Evolutionary conservation across 2,113 vertebrate species (phyloP), one percentile per base, ranked within the genome.

Genomic region (Pholis gunnellus): DNA sequence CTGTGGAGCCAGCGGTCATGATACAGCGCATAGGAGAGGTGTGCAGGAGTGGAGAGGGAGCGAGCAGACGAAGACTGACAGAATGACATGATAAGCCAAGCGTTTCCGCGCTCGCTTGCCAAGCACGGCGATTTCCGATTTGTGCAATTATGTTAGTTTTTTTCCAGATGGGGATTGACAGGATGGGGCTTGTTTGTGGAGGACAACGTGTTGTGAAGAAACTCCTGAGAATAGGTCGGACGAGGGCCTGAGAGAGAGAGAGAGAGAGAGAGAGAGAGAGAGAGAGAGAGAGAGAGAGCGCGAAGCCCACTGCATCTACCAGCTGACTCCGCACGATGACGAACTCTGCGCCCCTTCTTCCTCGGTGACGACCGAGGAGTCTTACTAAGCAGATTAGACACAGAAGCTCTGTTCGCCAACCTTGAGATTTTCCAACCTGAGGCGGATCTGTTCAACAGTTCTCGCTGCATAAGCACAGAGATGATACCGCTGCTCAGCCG

Each of bases 1-100:
- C 94, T 83, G 95, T 94, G 94, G 95, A 96, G 95, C 95, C 93
- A 91, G 91, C 75, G 94, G 95, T 95, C 96, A 96, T 94, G 95
- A 95, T 95, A 95, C 95, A 91, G 95, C 93, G 22, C 9, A 31
- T 17, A 17, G 75, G 66, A 80, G 65, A 72, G 75, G 17, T 36
- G 36, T 80, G 82, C 68, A 59, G 64, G 27, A 68, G 84, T 50
- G 81, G 78, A 73, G 68, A 17, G 14, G 25, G 73, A 61, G 82
- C 71, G 29, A 42, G 65, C 29, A 31, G 75, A 82, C 63, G 70
- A 88, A 70, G 81, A 81, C 61, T 85, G 90, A 83, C 75, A 81
- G 75, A 63, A 61, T 54, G 74, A 71, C 72, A 57, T 50, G 72
- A 83, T 79, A 79, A 78, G 54, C 70, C 81, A 81, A 84, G 73